These are phyloP conservation scores for Ceryle rudis DNA, from an alignment of 2,797 vertebrate species.

Conservation along the genomic window DNA sequence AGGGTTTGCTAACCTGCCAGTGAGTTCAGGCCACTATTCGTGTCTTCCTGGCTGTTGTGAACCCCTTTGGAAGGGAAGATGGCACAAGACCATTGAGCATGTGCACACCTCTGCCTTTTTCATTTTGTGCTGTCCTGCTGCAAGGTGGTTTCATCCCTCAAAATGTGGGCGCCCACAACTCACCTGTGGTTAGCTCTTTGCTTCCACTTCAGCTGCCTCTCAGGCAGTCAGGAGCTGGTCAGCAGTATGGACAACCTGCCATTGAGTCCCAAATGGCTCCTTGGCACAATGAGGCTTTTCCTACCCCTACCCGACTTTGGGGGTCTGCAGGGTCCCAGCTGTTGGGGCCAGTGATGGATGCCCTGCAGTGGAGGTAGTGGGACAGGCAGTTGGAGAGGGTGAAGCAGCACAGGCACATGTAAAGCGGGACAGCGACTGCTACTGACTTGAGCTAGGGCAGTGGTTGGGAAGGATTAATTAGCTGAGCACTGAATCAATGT, in stretches of 20 bases:
- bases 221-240: background rate
- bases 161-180: accelerated
- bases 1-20: background rate
- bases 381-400: background rate
- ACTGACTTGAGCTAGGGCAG: background rate
- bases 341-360: background rate
- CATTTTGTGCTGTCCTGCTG: accelerated
- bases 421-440: background rate
- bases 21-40: accelerated
- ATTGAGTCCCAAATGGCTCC: accelerated
- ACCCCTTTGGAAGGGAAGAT: background rate
- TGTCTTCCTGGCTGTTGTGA: background rate
- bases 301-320: background rate
- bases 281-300: background rate
- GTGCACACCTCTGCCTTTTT: background rate
- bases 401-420: background rate
- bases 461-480: conserved; percentile 23
- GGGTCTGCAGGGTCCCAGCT: background rate
- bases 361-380: background rate
- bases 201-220: background rate
- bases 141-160: background rate
- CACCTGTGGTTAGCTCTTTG: background rate
- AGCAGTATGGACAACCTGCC: accelerated
- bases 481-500: background rate
- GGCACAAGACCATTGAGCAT: background rate